Base-by-base conservation (phyloP, 1,140 invertebrate species). In the Drosophila ambigua region DNA sequence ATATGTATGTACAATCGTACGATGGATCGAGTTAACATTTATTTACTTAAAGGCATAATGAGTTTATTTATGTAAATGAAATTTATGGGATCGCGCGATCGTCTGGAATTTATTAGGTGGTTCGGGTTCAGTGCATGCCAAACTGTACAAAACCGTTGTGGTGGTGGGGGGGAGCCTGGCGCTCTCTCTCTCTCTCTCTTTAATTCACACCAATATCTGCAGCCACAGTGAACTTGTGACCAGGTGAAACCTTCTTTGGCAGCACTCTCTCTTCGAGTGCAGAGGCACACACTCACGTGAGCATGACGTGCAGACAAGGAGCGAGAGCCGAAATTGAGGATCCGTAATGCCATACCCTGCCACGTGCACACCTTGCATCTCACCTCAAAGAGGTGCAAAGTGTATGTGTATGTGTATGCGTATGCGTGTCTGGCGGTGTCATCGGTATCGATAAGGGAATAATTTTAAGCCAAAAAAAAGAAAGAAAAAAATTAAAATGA, bases 11-110 rank as follows among this genome's bases (percentile, higher is more conserved):
- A 28, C 39, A 57, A 59, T 31, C 55, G 61, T 48, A 69, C 59
- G 26, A 50, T 39, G 69, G 31, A 69, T 69, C 63, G 35, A 57
- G 46, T 44, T 62, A 77, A 58, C 51, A 52, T 73, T 63, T 24
- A 66, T 55, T 66, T 54, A 63, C 52, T 65, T 46, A n/a, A 20
- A 7, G 16, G 26, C 58, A 75, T 71, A 75, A 80, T 80, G 77
- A 73, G 57, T 66, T 80, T 74, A 74, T 80, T 76, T 80, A 73
- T 67, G 74, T 69, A 67, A 77, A 66, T 63, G 48, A 50, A 77
- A 80, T 85, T 69, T 79, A 66, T 66, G 35, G 71, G 64, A 39
- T 8, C 63, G 52, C 54, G 57, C 72, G 28, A 61, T 74, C 43
- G 58, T 49, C 52, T 60, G 45, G 51, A 48, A 64, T 46, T 46